Evolutionary conservation across 2,797 vertebrate genomes (phyloP).

Genomic region (Perodicticus potto): DNA sequence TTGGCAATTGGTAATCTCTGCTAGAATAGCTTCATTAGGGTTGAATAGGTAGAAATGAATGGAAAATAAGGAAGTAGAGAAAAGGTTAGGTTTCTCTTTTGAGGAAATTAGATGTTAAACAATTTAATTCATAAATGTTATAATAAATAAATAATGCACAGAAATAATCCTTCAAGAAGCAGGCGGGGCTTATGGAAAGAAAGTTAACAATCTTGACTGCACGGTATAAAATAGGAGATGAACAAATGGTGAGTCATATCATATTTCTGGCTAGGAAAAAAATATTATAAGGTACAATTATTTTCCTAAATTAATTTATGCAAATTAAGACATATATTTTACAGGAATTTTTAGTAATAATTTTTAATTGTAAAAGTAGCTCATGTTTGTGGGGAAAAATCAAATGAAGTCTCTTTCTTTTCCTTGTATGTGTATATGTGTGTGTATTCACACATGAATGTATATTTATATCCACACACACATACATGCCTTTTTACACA

Average conservation of each 20-base stretch:
- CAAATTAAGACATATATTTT: slow-evolving; percentile 34
- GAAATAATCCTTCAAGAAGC: background rate
- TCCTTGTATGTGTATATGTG: background rate
- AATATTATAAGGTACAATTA: slow-evolving; percentile 23
- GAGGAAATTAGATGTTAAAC: slow-evolving; percentile 63
- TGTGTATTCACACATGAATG: slow-evolving; percentile 41
- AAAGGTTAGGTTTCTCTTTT: slow-evolving; percentile 59
- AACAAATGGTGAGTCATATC: slow-evolving; percentile 6
- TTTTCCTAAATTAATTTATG: slow-evolving; percentile 53
- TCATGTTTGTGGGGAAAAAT: background rate
- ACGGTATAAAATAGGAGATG: background rate
- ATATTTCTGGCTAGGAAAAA: slow-evolving; percentile 50
- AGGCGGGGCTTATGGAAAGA: background rate
- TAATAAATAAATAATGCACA: slow-evolving; percentile 36
- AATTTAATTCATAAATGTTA: slow-evolving; percentile 49
- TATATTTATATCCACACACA: slow-evolving; percentile 57
- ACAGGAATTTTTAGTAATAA: slow-evolving; percentile 1
- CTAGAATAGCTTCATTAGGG: slow-evolving; percentile 66
- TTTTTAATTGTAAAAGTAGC: slow-evolving; percentile 23
- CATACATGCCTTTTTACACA: slow-evolving; percentile 53
- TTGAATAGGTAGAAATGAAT: slow-evolving; percentile 69
- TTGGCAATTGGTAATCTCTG: slow-evolving; percentile 67
- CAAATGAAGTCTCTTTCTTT: background rate
- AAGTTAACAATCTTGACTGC: slow-evolving; percentile 2
- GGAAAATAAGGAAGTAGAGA: slow-evolving; percentile 33